These are phyloP conservation scores for Passerina amoena DNA, from an alignment of 2,113 vertebrate species.

Conservation along the genomic window DNA sequence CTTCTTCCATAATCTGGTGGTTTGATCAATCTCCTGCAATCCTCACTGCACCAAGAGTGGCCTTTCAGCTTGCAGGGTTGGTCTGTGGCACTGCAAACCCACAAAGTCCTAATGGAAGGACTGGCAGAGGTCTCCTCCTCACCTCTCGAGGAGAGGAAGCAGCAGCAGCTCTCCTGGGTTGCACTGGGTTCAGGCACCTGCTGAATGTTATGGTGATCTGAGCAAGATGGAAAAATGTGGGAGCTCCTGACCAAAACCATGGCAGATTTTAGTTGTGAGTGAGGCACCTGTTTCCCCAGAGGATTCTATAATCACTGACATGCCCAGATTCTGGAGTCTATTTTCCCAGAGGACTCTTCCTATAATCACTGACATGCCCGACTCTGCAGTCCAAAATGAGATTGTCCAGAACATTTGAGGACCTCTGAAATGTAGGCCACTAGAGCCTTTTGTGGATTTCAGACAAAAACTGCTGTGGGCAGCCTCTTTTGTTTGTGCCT, in stretches of 20 bases:
- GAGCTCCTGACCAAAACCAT: neutral
- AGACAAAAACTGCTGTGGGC: neutral
- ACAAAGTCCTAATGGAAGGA: neutral
- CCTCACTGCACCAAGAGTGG: fast-evolving
- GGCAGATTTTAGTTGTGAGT: neutral
- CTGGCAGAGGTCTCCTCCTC: neutral
- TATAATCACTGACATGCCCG: neutral
- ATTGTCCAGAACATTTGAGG: neutral
- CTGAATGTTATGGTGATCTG: fast-evolving
- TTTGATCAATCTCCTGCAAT: neutral
- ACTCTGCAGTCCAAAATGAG: neutral
- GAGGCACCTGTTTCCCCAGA: neutral
- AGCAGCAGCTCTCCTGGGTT: neutral
- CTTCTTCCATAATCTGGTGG: neutral
- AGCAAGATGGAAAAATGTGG: neutral
- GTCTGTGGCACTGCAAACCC: neutral
- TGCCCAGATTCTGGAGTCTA: neutral
- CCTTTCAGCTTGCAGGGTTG: neutral
- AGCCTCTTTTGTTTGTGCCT: neutral
- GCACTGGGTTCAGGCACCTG: neutral
- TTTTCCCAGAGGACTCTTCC: neutral
- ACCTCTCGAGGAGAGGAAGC: neutral
- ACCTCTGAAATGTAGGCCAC: neutral
- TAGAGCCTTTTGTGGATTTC: neutral
- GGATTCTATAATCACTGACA: neutral